Base-by-base conservation (phyloP, 1,140 invertebrate species). In the Drosophila rhopaloa region DNA sequence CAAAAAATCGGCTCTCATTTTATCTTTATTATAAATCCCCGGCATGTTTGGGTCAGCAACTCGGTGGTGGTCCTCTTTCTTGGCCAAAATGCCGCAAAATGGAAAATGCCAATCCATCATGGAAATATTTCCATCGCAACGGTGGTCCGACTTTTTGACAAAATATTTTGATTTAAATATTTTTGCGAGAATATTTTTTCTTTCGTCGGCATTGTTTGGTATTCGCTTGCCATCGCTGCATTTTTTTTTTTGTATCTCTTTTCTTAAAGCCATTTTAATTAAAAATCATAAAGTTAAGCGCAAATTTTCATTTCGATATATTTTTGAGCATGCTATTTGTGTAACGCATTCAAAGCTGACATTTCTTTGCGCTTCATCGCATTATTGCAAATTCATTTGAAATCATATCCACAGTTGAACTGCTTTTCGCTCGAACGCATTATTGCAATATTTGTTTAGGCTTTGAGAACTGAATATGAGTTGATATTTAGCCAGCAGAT, bases 81-180 rank as follows among this genome's bases (percentile, higher is more conserved):
- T 10, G 59, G 27, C 44, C 13, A 14, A 60, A 63, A 44, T 60
- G 58, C 44, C 63, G 35, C 63, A 48, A 38, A 37, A 62, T 65
- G 48, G 43, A 50, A 75, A 75, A 75, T 75, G 72, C 71, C 72
- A 75, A 73, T 75, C 59, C 46, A 62, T 50, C 51, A 27, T 19
- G 40, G 24, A 76, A 58, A 66, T 76, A 76, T 75, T 76, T 76
- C 46, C 72, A 46, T 53, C 43, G 50, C 51, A 54, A 7, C 50
- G 11, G 16, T 16, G 37, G 10, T 16, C 32, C 51, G 51, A 37
- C 71, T 75, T 63, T 65, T 32, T 65, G 44, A 65, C 71, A 51
- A 75, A 75, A 75, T 75, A 75, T 75, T 75, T 75, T 63, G 72
- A 75, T 75, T 75, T 74, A 35, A 32, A 65, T 51, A 75, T 56